Percentiles rank a stretch among this genome's conserved stretches.
phyloP scores from a whole-genome alignment of 2,797 vertebrate genomes.

The Coilia nasus region DNA sequence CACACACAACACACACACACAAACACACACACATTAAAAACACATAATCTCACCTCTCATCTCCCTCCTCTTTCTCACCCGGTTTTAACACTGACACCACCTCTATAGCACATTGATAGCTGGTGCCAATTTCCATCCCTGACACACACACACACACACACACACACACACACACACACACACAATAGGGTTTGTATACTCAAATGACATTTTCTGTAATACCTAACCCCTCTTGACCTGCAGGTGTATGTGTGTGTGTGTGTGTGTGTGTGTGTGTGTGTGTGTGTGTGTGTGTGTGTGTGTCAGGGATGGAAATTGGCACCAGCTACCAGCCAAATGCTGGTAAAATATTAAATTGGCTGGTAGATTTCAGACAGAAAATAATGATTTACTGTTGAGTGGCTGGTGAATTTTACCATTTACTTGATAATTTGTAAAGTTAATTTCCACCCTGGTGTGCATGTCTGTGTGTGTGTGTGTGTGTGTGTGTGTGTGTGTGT shows the following conservation, averaged over 20 bases:
- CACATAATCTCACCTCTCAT: not conserved
- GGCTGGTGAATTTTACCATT: too few species aligned
- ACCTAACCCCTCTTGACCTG: conserved; percentile 3
- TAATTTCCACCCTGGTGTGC: too few species aligned
- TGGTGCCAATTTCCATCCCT: not conserved
- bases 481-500: too few species aligned
- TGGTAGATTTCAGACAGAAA: too few species aligned
- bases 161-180: conserved; percentile 4
- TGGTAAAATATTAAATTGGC: too few species aligned
- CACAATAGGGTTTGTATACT: not conserved
- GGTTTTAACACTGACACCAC: not conserved
- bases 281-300: not conserved
- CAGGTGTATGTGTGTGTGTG: not conserved
- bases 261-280: not conserved
- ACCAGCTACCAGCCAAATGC: too few species aligned
- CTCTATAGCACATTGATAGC: not conserved
- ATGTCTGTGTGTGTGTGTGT: too few species aligned
- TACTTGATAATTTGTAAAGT: too few species aligned
- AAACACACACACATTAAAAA: conserved; percentile 3
- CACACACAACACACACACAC: not conserved
- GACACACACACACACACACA: not conserved
- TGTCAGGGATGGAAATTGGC: too few species aligned
- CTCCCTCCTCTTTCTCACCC: not conserved
- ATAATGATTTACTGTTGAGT: too few species aligned
- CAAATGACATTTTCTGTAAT: not conserved